Conservation (phyloP, 2,113 vertebrate genomes). For the Sorex araneus region DNA sequence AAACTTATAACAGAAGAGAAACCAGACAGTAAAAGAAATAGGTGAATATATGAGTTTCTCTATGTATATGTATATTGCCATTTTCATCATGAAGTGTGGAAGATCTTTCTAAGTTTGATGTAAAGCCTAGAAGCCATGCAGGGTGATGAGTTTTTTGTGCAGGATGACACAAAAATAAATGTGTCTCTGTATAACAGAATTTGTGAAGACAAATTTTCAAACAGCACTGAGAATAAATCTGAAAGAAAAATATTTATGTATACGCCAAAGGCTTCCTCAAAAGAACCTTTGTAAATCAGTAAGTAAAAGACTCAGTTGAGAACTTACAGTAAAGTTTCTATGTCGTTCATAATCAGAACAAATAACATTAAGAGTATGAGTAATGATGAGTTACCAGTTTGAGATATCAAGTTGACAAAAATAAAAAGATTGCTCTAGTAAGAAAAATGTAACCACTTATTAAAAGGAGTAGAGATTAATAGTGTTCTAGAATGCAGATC, state of each 20-base stretch:
- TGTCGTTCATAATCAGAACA: background rate
- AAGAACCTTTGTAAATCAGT: conserved; percentile 9
- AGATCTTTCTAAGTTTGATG: conserved; percentile 43
- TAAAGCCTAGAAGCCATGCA: conserved; percentile 33
- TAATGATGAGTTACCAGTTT: background rate
- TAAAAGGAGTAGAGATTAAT: conserved; percentile 9
- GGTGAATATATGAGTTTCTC: background rate
- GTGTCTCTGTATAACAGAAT: background rate
- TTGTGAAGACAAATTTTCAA: conserved; percentile 50
- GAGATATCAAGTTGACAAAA: background rate
- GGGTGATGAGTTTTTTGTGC: too few species aligned
- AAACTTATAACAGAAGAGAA: background rate
- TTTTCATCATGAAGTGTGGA: conserved; percentile 48
- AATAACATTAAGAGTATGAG: background rate
- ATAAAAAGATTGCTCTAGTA: background rate
- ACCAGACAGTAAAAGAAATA: too few species aligned
- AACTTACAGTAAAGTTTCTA: background rate
- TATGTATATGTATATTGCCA: background rate
- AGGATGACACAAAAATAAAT: conserved; percentile 19
- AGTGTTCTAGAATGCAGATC: background rate
- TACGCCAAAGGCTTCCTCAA: background rate
- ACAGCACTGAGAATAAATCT: background rate
- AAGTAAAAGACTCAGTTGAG: background rate
- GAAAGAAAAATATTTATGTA: background rate
- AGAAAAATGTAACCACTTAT: background rate